Percentiles rank a stretch among this genome's conserved stretches.
phyloP scores from a whole-genome alignment of 1,140 invertebrate species.

The Drosophila suzukii region DNA sequence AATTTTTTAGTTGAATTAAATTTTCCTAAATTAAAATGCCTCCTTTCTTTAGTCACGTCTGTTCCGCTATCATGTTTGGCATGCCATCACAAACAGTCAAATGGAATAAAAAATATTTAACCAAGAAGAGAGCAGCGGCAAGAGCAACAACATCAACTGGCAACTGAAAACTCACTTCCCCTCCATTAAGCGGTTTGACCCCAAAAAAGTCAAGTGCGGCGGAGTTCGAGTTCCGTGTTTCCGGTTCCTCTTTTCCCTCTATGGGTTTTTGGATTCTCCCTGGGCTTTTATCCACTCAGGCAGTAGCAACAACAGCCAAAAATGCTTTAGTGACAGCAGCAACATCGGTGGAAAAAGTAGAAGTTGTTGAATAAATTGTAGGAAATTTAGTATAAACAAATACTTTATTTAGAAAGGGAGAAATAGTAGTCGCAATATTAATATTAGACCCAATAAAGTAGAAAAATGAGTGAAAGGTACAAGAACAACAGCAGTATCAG shows the following conservation, averaged over 20 bases:
- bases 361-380: not conserved
- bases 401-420: not conserved
- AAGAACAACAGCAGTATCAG: not conserved
- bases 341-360: not conserved
- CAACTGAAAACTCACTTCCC: conserved; percentile 23
- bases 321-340: not conserved
- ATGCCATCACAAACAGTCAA: conserved; percentile 1
- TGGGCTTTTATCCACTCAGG: conserved; percentile 15
- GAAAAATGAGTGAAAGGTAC: too few species aligned
- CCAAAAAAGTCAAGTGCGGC: conserved; percentile 79
- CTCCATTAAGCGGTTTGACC: conserved; percentile 71
- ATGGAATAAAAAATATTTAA: conserved; percentile 32
- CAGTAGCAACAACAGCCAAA: not conserved
- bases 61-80: conserved; percentile 8
- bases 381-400: not conserved
- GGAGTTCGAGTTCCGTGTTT: conserved; percentile 35
- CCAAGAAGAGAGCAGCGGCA: conserved; percentile 14
- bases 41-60: not conserved
- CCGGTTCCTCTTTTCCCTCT: not conserved
- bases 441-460: not conserved
- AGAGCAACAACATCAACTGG: conserved; percentile 10
- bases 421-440: not conserved
- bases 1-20: not conserved
- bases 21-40: not conserved
- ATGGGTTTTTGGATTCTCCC: conserved; percentile 10